Conservation (phyloP, 2,113 vertebrate species). For the Cryptoleucopteryx plumbea region DNA sequence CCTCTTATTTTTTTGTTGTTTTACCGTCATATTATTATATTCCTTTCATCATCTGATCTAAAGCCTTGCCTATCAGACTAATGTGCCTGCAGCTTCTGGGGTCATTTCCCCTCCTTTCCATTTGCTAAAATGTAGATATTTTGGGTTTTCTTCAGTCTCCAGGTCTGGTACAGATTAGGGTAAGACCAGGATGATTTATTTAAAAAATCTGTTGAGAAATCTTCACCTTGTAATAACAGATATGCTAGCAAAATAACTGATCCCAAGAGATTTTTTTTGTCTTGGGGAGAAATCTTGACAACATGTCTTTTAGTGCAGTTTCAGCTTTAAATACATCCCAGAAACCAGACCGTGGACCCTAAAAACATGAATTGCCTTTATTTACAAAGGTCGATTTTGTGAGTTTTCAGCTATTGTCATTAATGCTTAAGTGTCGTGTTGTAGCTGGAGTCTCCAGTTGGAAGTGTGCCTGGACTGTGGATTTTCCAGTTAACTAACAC, state of each 20-base stretch:
- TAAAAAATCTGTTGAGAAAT: background rate
- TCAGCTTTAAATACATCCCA: background rate
- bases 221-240: background rate
- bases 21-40: background rate
- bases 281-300: background rate
- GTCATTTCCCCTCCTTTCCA: background rate
- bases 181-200: background rate
- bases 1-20: background rate
- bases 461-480: background rate
- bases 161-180: background rate
- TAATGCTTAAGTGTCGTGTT: background rate
- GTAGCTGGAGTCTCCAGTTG: background rate
- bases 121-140: background rate
- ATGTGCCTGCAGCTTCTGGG: background rate
- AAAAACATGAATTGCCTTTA: background rate
- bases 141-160: background rate
- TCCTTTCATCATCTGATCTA: background rate
- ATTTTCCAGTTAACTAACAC: background rate
- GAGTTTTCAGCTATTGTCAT: background rate
- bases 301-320: background rate
- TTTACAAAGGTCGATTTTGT: background rate
- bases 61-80: background rate
- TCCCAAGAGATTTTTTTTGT: background rate
- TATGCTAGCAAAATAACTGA: background rate
- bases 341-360: background rate